Evolutionary conservation across 1,140 invertebrate genomes (phyloP), one percentile per base, ranked within the genome.

Genomic region (Lordiphosa clarofinis): DNA sequence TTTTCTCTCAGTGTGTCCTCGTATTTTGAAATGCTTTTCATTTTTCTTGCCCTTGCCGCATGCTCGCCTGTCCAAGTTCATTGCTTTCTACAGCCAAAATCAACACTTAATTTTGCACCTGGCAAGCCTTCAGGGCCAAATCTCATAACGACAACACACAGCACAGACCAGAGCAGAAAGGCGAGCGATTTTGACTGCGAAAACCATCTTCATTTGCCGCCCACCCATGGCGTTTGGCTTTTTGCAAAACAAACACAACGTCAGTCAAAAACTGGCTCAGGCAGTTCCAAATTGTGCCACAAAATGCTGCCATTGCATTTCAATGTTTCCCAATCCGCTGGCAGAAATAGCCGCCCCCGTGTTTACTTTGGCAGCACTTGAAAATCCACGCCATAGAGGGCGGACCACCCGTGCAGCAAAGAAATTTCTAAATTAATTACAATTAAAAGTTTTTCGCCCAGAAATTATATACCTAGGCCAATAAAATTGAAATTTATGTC

Each of bases 191-290:
- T 3, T 6, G 24, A 10, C 21, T 24, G 9, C 10, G 31, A 13
- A 35, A 8, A 11, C 47, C 28, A 21, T 49, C 43, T 46, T 24
- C 33, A 49, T 24, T 21, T 11, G 69, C 67, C 78, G 69, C 67
- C 78, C 78, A 84, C 78, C 78, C 78, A 84, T 24, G 5, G 73
- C 10, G 78, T 70, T 84, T 84, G 69, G 78, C 78, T 84, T 84
- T 84, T 84, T 84, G 78, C 78, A 86, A 86, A 75, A 82, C 78
- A 84, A 84, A 84, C 78, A 84, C 55, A 84, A 76, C 76, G 78
- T 82, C 76, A 82, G 63, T 84, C 76, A 82, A 57, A 42, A 56
- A 56, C 63, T 52, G 56, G 46, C 47, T 68, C 52, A 43, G 42
- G 21, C 42, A 11, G 42, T 28, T 24, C 42, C 11, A 24, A 46